These are phyloP conservation scores for Maniola jurtina DNA, from an alignment of 1,140 invertebrate species.

Conservation along the genomic window DNA sequence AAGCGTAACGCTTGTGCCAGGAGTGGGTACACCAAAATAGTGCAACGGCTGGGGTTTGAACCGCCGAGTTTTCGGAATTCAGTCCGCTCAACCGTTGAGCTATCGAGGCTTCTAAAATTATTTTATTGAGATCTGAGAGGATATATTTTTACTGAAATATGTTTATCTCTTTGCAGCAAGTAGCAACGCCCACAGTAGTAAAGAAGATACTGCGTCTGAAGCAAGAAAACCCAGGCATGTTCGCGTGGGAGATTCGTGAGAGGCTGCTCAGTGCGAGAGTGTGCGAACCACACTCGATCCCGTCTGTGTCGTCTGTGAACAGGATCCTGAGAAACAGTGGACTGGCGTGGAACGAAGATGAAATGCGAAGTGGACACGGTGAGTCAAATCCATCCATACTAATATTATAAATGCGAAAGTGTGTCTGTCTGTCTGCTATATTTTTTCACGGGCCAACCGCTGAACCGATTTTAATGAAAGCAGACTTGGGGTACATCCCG, in stretches of 20 bases:
- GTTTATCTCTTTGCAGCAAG: conserved; percentile 85
- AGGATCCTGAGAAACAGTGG: conserved; percentile 94
- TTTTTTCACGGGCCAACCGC: too few species aligned
- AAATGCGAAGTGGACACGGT: conserved; percentile 58
- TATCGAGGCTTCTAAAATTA: too few species aligned
- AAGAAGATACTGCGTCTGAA: conserved; percentile 94
- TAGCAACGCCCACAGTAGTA: conserved; percentile 94
- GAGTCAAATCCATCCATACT: conserved; percentile 13
- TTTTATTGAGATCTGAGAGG: too few species aligned
- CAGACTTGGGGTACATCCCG: too few species aligned
- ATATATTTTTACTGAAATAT: background rate
- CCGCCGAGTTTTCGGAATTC: too few species aligned
- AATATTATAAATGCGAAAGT: too few species aligned
- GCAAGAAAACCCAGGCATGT: conserved; percentile 95
- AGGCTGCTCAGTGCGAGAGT: conserved; percentile 90
- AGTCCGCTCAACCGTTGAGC: too few species aligned
- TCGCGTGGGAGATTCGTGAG: conserved; percentile 96
- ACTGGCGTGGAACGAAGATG: conserved; percentile 82
- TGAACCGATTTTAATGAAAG: too few species aligned
- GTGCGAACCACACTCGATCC: conserved; percentile 92
- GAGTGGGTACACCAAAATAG: too few species aligned
- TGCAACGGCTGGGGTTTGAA: too few species aligned
- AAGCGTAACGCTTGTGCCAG: too few species aligned
- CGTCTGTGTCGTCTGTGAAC: conserved; percentile 97
- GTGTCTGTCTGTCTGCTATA: too few species aligned